Conservation (phyloP, 2,797 vertebrate genomes). For the Leptatherina wallacei region DNA sequence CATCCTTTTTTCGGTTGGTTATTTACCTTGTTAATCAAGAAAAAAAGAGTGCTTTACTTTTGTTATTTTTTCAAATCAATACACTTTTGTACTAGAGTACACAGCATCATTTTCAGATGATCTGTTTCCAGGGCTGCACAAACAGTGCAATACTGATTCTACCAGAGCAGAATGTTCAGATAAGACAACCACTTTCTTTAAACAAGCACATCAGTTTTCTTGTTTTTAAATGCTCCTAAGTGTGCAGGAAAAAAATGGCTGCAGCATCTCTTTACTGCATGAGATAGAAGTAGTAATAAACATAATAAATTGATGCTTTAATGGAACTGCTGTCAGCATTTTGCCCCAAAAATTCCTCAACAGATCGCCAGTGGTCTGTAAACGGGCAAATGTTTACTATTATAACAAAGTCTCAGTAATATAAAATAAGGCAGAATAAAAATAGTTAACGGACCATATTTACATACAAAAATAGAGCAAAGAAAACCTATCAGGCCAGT, state of each 20-base stretch:
- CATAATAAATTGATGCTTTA: neutral
- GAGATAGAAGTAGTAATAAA: neutral
- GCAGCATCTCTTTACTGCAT: neutral
- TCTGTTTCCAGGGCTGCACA: neutral
- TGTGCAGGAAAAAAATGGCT: neutral
- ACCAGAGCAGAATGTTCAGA: neutral
- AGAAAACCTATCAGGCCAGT: conserved; percentile 79
- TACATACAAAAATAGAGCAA: conserved; percentile 95
- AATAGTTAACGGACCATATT: conserved; percentile 77
- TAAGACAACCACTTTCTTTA: neutral
- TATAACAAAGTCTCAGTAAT: conserved; percentile 70
- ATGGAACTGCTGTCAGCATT: neutral
- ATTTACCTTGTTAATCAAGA: no score
- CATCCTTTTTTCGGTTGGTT: no score
- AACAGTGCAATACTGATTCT: no score
- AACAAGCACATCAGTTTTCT: neutral
- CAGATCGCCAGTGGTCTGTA: conserved; percentile 42
- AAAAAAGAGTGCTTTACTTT: no score
- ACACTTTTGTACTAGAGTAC: neutral
- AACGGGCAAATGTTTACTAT: conserved; percentile 57
- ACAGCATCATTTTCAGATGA: neutral
- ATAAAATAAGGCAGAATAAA: conserved; percentile 83
- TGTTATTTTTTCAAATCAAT: no score
- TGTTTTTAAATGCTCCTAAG: neutral
- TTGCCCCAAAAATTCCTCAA: conserved; percentile 54